Evolutionary conservation across 2,797 vertebrate genomes (phyloP).

Genomic region (Streptopelia turtur): DNA sequence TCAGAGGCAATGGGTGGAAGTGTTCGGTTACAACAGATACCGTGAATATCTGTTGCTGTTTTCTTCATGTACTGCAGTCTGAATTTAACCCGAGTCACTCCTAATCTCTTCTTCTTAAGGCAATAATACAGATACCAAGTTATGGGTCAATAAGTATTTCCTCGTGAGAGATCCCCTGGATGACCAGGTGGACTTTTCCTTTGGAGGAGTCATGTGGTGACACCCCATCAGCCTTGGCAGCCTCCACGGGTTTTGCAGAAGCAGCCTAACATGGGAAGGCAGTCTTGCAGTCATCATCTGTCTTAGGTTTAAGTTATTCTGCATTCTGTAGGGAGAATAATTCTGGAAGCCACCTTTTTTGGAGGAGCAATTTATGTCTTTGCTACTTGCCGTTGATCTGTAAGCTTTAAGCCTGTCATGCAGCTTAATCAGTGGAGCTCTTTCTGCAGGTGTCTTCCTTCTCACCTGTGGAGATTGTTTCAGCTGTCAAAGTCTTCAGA

Average conservation of each 20-base stretch:
- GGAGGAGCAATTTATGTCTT: not conserved
- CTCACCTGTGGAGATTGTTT: not conserved
- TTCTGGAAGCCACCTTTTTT: not conserved
- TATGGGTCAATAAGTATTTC: not conserved
- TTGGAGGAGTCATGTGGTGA: not conserved
- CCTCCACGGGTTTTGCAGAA: not conserved
- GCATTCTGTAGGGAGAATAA: not conserved
- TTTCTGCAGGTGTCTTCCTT: not conserved
- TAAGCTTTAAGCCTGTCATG: not conserved
- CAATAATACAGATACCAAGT: not conserved
- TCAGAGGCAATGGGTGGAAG: not conserved
- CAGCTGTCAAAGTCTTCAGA: not conserved
- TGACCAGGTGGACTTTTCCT: not conserved
- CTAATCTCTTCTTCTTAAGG: not conserved
- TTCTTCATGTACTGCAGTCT: not conserved
- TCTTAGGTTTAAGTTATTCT: not conserved
- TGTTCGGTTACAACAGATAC: not conserved
- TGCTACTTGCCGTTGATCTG: not conserved
- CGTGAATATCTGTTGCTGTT: not conserved
- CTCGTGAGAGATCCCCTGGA: not conserved
- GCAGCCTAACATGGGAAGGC: not conserved
- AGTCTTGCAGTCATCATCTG: not conserved
- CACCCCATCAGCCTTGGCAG: not conserved
- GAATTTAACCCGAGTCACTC: not conserved
- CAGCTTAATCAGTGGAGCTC: not conserved